These are phyloP conservation scores for Aradophagus sp. DNA, from an alignment of 1,140 invertebrate genomes.

Conservation along the genomic window DNA sequence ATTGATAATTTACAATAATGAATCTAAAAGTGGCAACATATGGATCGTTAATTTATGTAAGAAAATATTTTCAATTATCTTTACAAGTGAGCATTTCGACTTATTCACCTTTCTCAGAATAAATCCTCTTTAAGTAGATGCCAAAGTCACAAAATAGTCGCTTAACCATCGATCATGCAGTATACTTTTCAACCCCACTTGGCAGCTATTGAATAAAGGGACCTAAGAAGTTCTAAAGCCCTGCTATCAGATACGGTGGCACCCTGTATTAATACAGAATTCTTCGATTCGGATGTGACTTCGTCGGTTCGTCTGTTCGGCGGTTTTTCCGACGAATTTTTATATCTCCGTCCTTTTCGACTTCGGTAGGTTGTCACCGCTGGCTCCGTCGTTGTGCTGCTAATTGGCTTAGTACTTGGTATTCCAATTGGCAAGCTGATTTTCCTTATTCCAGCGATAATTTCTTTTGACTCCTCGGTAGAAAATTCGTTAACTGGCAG, in stretches of 20 bases:
- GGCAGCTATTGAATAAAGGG: slow-evolving; percentile 86
- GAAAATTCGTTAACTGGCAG: slow-evolving; percentile 74
- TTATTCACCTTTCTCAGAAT: slow-evolving; percentile 27
- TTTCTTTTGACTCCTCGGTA: slow-evolving; percentile 64
- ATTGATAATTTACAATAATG: slow-evolving; percentile 48
- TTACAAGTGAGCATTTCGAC: slow-evolving; percentile 50
- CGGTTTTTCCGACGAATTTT: slow-evolving; percentile 54
- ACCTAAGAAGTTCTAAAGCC: slow-evolving; percentile 86
- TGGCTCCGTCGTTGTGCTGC: slow-evolving; percentile 46
- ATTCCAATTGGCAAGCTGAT: slow-evolving; percentile 62
- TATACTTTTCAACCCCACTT: slow-evolving; percentile 79
- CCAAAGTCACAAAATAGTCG: slow-evolving; percentile 28
- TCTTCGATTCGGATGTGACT: slow-evolving; percentile 69
- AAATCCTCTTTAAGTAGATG: slow-evolving; percentile 24
- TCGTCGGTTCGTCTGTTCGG: slow-evolving; percentile 54
- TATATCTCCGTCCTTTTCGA: slow-evolving; percentile 64
- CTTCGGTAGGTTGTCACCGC: slow-evolving; percentile 69
- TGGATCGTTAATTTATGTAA: slow-evolving; percentile 44
- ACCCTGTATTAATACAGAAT: slow-evolving; percentile 69
- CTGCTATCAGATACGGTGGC: slow-evolving; percentile 80
- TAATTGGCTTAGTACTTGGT: not conserved
- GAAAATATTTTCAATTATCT: slow-evolving; percentile 51
- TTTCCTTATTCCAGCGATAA: slow-evolving; percentile 65
- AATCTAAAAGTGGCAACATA: slow-evolving; percentile 39
- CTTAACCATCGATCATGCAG: slow-evolving; percentile 15